Percentiles rank a stretch among this genome's conserved stretches.
Conservation (phyloP, 2,797 vertebrate species). For the Dromococcyx pavoninus region DNA sequence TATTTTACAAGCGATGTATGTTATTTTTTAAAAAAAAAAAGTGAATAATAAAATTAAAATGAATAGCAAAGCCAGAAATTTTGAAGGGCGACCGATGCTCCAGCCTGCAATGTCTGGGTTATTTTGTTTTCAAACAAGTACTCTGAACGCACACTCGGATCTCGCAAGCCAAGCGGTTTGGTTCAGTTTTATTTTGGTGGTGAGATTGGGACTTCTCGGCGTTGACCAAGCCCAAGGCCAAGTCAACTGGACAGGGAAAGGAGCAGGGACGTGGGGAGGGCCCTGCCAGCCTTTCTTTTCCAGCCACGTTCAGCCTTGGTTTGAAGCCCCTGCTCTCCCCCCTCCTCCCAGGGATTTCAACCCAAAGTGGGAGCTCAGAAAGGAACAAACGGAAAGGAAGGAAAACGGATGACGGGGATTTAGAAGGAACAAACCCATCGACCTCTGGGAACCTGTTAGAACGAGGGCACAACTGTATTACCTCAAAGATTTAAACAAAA, state of each 20-base stretch:
- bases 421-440: constrained; percentile 49
- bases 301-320: not conserved
- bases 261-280: not conserved
- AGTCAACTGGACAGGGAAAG: not conserved
- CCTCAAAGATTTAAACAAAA: constrained; percentile 70
- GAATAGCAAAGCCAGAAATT: constrained; percentile 67
- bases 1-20: constrained; percentile 71
- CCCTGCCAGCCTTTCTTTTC: not conserved
- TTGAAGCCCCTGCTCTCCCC: constrained; percentile 15
- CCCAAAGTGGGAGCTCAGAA: constrained; percentile 48
- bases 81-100: constrained; percentile 32
- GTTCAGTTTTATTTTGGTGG: constrained; percentile 32
- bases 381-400: constrained; percentile 30
- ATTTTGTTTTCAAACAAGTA: constrained; percentile 1
- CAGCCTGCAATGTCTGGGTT: constrained; percentile 44
- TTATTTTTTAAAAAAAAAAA: constrained; percentile 70
- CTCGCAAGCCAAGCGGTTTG: constrained; percentile 33
- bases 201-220: constrained; percentile 8
- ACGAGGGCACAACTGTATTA: constrained; percentile 77
- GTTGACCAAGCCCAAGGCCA: not conserved
- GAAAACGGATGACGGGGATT: constrained; percentile 49
- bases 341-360: constrained; percentile 1
- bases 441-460: constrained; percentile 74
- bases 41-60: constrained; percentile 55
- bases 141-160: constrained; percentile 49